Base-by-base conservation (phyloP, 1,140 invertebrate genomes). In the Liolophura sinensis region DNA sequence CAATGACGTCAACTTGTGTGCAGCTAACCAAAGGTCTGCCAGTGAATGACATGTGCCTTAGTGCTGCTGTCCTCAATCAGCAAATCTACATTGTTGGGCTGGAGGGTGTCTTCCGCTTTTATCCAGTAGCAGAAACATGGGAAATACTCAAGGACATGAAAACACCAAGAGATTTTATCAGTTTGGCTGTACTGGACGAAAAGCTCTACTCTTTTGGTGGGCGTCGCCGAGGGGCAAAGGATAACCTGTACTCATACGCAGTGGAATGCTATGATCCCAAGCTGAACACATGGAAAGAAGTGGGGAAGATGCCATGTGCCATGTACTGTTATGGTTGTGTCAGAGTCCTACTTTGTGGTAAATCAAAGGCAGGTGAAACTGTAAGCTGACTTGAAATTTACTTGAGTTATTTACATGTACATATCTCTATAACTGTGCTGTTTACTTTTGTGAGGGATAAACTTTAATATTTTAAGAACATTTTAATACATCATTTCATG, bases 261-360 rank as follows among this genome's bases (percentile, higher is more conserved):
- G 79, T 81, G 20, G 79, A 81, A 59, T 73, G 67, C 31, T 81
- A 72, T 61, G 75, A 81, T 61, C 74, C 78, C 12, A 55, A 66
- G 48, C 67, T 31, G 15, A 78, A 74, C 54, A 31, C 47, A 0
- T 81, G 79, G 79, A 67, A 74, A 20, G 67, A 65, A n/a, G 69
- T 68, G 24, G 78, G 78, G 1, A 78, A 66, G n/a, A 73, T 75
- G 50, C 78, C 77, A n/a, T 73, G 78, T 4, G 73, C 77, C 11
- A 78, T 81, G 78, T 81, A 81, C 65, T 81, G 77, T 4, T 81
- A 81, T 64, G 79, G 79, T 31, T 81, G 79, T 76, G 78, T 80
- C 1, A 63, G 74, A 9, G 73, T 81, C 27, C 72, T 81, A 47
- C 65, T 81, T 15, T 66, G 72, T 67, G 40, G 51, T 64, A 69